Percentiles rank a stretch among this genome's conserved stretches.
These are phyloP conservation scores for Triplophysa tibetana DNA, from an alignment of 2,113 vertebrate species.

Conservation along the genomic window DNA sequence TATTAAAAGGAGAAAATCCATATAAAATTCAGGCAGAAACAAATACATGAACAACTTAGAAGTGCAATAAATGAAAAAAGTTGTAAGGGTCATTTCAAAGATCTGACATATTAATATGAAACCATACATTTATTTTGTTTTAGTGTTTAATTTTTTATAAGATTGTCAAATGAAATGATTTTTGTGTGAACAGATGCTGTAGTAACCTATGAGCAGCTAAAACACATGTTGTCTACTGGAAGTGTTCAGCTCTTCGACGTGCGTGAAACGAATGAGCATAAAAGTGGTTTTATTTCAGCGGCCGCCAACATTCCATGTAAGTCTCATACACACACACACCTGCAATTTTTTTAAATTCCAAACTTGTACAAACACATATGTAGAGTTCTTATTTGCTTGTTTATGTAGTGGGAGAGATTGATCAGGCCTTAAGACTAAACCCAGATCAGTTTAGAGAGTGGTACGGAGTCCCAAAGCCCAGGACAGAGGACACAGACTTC, in stretches of 20 bases:
- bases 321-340: background rate
- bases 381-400: background rate
- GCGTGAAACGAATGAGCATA: constrained; percentile 51
- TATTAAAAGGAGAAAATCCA: no score
- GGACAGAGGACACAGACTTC: constrained; percentile 58
- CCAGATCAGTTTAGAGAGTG: constrained; percentile 60
- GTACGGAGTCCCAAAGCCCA: constrained; percentile 57
- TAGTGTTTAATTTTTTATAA: no score
- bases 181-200: constrained; percentile 23
- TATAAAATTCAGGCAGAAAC: no score
- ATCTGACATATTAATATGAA: no score
- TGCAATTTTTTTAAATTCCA: background rate
- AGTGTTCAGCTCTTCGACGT: constrained; percentile 54
- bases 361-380: background rate
- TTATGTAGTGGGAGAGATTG: constrained; percentile 61
- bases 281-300: constrained; percentile 50
- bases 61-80: no score
- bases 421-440: constrained; percentile 65
- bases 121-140: no score
- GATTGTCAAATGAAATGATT: background rate
- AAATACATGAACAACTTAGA: no score
- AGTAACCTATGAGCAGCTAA: constrained; percentile 54
- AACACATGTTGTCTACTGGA: constrained; percentile 36
- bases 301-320: constrained; percentile 56
- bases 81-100: no score